These are phyloP conservation scores for Poeciliopsis paucimaculata DNA, from an alignment of 2,797 vertebrate species.

Conservation along the genomic window DNA sequence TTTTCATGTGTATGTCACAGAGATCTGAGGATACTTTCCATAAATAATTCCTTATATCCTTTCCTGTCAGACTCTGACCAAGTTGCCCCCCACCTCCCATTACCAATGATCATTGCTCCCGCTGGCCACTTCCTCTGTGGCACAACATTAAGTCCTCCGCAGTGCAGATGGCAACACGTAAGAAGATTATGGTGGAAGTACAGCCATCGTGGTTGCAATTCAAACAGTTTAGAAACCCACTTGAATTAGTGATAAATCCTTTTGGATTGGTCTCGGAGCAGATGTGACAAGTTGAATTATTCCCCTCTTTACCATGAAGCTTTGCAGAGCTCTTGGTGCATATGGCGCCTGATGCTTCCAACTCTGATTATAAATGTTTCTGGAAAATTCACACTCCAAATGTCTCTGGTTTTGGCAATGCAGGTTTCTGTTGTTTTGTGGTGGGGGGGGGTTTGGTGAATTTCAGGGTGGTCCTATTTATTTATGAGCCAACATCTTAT, in stretches of 20 bases:
- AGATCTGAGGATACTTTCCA: conserved; percentile 13
- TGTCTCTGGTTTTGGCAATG: conserved; percentile 73
- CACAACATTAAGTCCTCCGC: conserved; percentile 59
- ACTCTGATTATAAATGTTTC: conserved; percentile 87
- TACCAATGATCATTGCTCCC: conserved; percentile 58
- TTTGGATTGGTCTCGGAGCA: conserved; percentile 87
- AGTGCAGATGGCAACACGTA: conserved; percentile 72
- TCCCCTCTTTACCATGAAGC: conserved; percentile 87
- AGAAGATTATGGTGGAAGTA: conserved; percentile 79
- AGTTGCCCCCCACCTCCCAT: conserved; percentile 35
- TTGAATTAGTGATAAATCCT: conserved; percentile 93
- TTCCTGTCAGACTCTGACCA: conserved; percentile 34
- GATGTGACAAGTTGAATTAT: conserved; percentile 97
- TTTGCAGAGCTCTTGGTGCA: conserved; percentile 90
- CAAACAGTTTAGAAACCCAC: conserved; percentile 90
- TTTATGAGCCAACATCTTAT: conserved; percentile 76
- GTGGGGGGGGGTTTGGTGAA: conserved; percentile 65
- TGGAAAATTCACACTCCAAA: conserved; percentile 86
- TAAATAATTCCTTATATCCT: conserved; percentile 43
- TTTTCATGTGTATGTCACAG: not conserved
- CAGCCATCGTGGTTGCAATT: conserved; percentile 84
- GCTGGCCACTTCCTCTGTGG: conserved; percentile 60
- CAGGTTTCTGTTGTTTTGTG: conserved; percentile 74
- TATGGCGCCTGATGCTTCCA: conserved; percentile 86
- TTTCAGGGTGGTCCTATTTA: conserved; percentile 71